Evolutionary conservation across 2,797 vertebrate genomes (phyloP), one percentile per base, ranked within the genome.

Genomic region (Lophura swinhoii): DNA sequence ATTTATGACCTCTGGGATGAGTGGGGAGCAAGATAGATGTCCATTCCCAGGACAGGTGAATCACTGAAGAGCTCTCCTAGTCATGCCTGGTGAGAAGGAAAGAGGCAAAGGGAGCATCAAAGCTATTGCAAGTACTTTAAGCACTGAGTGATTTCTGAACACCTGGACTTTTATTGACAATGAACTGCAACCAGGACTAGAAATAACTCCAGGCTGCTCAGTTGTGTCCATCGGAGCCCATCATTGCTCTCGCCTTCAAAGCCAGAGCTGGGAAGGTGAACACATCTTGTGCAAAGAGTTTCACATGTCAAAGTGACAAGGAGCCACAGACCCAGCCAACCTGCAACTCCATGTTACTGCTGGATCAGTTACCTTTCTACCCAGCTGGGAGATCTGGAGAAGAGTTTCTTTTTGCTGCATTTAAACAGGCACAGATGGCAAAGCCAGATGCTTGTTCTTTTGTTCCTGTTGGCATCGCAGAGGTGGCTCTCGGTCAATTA

Each of bases 311-410:
- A 37, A 55, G 43, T 2, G 33, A 51, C 46, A 6, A 18, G 63
- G 24, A 92, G 35, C 29, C 62, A 9, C 14, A 3, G 41, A 29
- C 15, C 13, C 81, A 21, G n/a, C 35, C 58, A 41, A 37, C 0
- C 2, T 22, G n/a, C 16, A 53, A 24, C 35, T 41, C n/a, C 53
- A 14, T 2, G 0, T 69, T n/a, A 28, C 5, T 0, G 0, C 5
- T 58, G 77, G 73, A 20, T 66, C 51, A 82, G 55, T 64, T 76
- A 67, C 68, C 80, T 73, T 44, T 63, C 22, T 53, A 73, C 67
- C 35, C 78, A 84, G 84, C 75, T 55, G 87, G 82, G 60, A 87
- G 24, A 49, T 67, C 75, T 68, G 44, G 48, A 81, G 46, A 79
- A 33, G 51, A 64, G 43, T 12, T 33, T 43, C 29, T 56, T 39